Base-by-base conservation (phyloP, 1,140 invertebrate genomes). In the Drosophila ironensis region DNA sequence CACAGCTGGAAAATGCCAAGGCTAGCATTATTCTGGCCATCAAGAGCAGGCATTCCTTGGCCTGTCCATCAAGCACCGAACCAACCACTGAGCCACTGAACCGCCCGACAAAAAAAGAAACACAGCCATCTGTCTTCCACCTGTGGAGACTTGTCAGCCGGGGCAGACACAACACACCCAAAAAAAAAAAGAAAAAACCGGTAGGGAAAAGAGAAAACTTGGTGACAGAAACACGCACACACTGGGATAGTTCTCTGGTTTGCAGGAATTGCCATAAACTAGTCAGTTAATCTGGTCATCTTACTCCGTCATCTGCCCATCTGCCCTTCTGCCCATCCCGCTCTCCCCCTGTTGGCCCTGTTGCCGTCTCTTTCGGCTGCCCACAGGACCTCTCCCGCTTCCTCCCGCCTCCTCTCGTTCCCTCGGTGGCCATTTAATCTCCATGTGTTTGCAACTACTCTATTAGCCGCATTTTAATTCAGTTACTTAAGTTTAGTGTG, bases 401-500 rank as follows among this genome's bases (percentile, higher is more conserved):
- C n/a, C 4, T 35, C 2, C 20, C 20, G 2, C 2, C 19, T 53
- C n/a, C 12, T 4, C 24, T 7, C 5, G 16, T 24, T 46, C 41
- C 41, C 42, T 28, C 25, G 37, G 37, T 37, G 35, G 51, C 33
- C 63, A 48, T 68, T 57, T 68, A 68, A 64, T 68, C 51, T 70
- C 44, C 69, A 72, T 84, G 81, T 82, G 80, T 82, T 72, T 60
- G 69, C 73, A 73, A 75, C 77, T 82, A 86, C 80, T 86, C 80
- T 80, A 84, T 84, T 84, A 86, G 80, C 80, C 80, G 66, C 80
- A 84, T 84, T 84, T 84, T 84, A 84, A 84, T 84, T 84, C 80
- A 84, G 80, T 84, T 84, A 84, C 80, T 84, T 84, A 86, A 84
- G 80, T 84, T 86, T 86, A 86, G 80, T 84, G 80, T 84, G 80